Base-by-base conservation (phyloP, 1,140 invertebrate genomes). In the Drosophila albomicans region DNA sequence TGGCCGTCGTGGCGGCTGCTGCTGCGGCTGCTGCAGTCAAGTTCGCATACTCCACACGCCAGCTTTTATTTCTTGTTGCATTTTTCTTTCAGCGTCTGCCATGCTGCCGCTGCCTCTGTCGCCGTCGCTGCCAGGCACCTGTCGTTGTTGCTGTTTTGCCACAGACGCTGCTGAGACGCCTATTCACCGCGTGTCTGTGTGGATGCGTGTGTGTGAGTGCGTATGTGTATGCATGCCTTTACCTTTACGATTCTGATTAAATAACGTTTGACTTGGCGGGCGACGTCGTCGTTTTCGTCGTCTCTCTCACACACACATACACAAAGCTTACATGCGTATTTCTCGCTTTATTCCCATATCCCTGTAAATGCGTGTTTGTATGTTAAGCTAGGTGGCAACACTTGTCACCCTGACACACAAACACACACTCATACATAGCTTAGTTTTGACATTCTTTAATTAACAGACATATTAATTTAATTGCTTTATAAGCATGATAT, bases 251-350 rank as follows among this genome's bases (percentile, higher is more conserved):
- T 79, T 88, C 84, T 87, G 84, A 89, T 87, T 88, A 84, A 87
- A 88, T 89, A 87, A 88, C 84, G 84, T 84, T 87, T 88, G 85
- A 82, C 82, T 87, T 84, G 76, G 79, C 82, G 75, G 79, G 75
- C 59, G 72, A 20, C 66, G 41, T 61, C 65, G 65, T 75, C 56
- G 64, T 63, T 64, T 41, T 67, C 63, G 70, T 58, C 64, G 49
- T 49, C 49, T 28, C 49, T 7, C 7, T 7, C 30, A 35, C 7
- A 57, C 15, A 41, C 54, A 57, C 32, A 16, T 16, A 20, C 10
- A 3, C 32, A 20, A 3, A 25, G 6, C 13, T 10, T 59, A 20
- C 46, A 32, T 69, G 32, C 25, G 30, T 43, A 58, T 15, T 41
- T 25, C 6, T 57, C 51, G 7, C 30, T 28, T 32, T 35, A 54